Percentiles rank a stretch among this genome's conserved stretches.
Conservation (phyloP, 2,888 invertebrate species). For the Drosophila mimica region DNA sequence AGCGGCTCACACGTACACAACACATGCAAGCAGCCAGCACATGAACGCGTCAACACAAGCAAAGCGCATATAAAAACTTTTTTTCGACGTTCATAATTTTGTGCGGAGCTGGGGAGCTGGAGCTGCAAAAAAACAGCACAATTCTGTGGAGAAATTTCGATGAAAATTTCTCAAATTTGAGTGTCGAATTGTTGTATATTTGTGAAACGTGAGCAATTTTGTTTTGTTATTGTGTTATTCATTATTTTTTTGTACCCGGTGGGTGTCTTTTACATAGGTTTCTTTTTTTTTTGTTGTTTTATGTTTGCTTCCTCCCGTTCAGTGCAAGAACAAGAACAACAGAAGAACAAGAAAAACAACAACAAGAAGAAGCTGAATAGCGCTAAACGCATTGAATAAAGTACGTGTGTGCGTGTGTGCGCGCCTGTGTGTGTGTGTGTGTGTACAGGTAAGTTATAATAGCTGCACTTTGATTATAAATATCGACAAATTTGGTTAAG, state of each 20-base stretch:
- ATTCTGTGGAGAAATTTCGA: slow-evolving; percentile 25
- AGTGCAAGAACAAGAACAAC: slow-evolving; percentile 33
- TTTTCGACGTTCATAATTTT: slow-evolving; percentile 72
- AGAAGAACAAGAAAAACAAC: slow-evolving; percentile 8
- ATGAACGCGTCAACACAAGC: slow-evolving; percentile 44
- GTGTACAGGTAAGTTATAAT: slow-evolving; percentile 33
- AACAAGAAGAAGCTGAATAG: slow-evolving; percentile 8
- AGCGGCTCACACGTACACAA: slow-evolving; percentile 65
- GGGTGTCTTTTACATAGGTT: slow-evolving; percentile 7
- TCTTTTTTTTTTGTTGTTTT: slow-evolving; percentile 7
- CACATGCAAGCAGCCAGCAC: slow-evolving; percentile 56
- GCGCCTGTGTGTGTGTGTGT: slow-evolving; percentile 14
- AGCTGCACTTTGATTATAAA: slow-evolving; percentile 16
- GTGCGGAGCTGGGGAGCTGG: slow-evolving; percentile 46
- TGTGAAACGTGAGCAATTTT: slow-evolving; percentile 19
- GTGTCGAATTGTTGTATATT: slow-evolving; percentile 28
- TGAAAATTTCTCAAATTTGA: slow-evolving; percentile 8
- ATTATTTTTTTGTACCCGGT: slow-evolving; percentile 6
- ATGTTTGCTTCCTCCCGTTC: slow-evolving; percentile 13
- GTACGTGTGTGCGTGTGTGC: slow-evolving; percentile 7
- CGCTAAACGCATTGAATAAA: slow-evolving; percentile 34
- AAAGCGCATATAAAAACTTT: slow-evolving; percentile 41
- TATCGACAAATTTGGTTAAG: slow-evolving; percentile 16
- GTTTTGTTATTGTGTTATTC: slow-evolving; percentile 44
- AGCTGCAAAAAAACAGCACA: slow-evolving; percentile 30